These are phyloP conservation scores for Dolichallabes microphthalmus DNA, from an alignment of 2,113 vertebrate genomes.

Conservation along the genomic window DNA sequence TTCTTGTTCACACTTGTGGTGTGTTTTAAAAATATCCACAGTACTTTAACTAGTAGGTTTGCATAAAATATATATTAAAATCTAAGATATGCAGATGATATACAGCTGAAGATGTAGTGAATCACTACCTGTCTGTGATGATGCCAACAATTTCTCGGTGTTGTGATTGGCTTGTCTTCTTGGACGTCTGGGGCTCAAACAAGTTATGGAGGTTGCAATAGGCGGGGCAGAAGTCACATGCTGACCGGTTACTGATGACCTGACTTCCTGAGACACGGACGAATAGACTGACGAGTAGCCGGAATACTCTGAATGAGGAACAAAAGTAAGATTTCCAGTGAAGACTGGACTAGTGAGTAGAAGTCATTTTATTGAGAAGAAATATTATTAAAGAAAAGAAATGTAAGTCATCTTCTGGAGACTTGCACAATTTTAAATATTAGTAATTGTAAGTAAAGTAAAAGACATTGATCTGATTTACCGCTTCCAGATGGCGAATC, in stretches of 20 bases:
- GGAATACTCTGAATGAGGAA: slow-evolving; percentile 29
- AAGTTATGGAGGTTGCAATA: neutral
- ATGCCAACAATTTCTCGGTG: slow-evolving; percentile 51
- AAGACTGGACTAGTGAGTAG: neutral
- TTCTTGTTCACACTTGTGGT: neutral
- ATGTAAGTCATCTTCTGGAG: neutral
- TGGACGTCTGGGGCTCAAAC: slow-evolving; percentile 31
- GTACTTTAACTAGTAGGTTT: neutral
- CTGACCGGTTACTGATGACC: slow-evolving; percentile 20
- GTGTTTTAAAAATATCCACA: neutral
- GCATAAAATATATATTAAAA: neutral
- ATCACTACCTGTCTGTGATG: slow-evolving; percentile 53
- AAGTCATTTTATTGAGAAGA: neutral
- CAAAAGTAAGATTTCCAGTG: neutral
- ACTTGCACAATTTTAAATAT: neutral
- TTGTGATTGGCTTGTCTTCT: slow-evolving; percentile 2
- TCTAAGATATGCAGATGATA: neutral
- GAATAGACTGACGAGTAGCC: slow-evolving; percentile 37
- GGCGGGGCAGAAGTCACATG: slow-evolving; percentile 15
- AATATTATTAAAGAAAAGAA: neutral
- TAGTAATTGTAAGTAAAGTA: neutral
- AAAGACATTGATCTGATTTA: slow-evolving; percentile 9
- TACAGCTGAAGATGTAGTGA: neutral
- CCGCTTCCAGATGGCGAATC: slow-evolving; percentile 38
- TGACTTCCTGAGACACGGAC: slow-evolving; percentile 9